Evolutionary conservation across 2,888 invertebrate species (phyloP).

Genomic region (Peribatodes rhomboidaria): DNA sequence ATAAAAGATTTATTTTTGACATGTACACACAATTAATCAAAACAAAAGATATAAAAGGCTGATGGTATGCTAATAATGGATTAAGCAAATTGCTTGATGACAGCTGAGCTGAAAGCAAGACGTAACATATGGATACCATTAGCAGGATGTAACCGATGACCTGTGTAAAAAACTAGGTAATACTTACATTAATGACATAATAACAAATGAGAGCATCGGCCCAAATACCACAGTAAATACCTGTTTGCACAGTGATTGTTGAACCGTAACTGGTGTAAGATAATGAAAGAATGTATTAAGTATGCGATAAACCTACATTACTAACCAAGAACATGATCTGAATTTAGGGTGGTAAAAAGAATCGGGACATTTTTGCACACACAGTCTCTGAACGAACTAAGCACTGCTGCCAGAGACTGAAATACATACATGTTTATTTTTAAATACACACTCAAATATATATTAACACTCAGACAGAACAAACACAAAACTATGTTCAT

Average conservation of each 20-base stretch:
- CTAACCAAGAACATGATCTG: neutral
- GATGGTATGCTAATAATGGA: constrained; percentile 29
- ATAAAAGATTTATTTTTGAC: constrained; percentile 16
- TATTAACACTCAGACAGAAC: no score
- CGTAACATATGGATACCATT: constrained; percentile 46
- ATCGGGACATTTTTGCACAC: no score
- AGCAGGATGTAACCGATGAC: constrained; percentile 45
- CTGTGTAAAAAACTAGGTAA: constrained; percentile 43
- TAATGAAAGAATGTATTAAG: constrained; percentile 26
- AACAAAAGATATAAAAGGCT: constrained; percentile 25
- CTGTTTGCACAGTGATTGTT: constrained; percentile 39
- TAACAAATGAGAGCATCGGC: constrained; percentile 56
- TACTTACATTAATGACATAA: constrained; percentile 60
- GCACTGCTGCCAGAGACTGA: no score
- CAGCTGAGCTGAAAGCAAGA: constrained; percentile 32
- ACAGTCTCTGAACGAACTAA: no score
- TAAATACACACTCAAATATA: no score
- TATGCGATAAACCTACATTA: neutral
- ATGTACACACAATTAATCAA: constrained; percentile 21
- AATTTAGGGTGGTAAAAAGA: no score
- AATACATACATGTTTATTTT: no score
- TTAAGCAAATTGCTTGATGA: constrained; percentile 43
- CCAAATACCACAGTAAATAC: constrained; percentile 59
- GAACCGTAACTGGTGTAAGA: constrained; percentile 16
- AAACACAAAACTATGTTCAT: no score